Base-by-base conservation (phyloP, 2,888 invertebrate genomes). In the Pecten maximus region DNA sequence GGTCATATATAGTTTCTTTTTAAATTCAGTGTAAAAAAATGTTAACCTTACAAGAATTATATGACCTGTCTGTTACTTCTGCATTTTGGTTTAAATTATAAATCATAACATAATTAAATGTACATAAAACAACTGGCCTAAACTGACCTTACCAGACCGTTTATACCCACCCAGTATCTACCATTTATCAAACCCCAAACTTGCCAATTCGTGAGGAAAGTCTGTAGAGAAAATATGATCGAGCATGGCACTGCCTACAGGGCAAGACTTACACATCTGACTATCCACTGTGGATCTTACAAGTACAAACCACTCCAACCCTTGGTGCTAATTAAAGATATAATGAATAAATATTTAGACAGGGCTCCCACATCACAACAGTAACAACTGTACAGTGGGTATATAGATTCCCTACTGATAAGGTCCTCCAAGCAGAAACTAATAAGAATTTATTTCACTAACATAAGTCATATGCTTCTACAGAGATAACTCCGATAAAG, bases 281-380 rank as follows among this genome's bases (percentile, higher is more conserved):
- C 74, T n/a, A 19, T 1, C 23, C 54, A 3, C 23, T 6, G 3
- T 35, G 35, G 28, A 35, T 28, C 74, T 10, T 35, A 74, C 28
- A 35, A 74, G 35, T 74, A 74, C 35, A 74, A 28, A 74, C 74
- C 74, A 10, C 28, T 74, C 74, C 15, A 15, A 74, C 74, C 74
- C 35, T 28, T 10, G 74, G 74, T 74, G 74, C 74, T 74, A 74
- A 74, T 74, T 74, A 74, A 28, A 54, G 74, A 74, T 74, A 74
- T 74, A 74, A 74, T 74, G 74, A 74, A 74, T 74, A 74, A 74
- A 74, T 74, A 74, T 74, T 74, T 74, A 74, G 35, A 35, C 74
- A 35, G 74, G 3, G 2, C 35, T 28, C 16, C 35, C 0, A 28
- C 74, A 35, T 74, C 74, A 28, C 15, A 8, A 10, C 74, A 35